A percentile compares a stretch with the other conserved stretches of the same genome.
phyloP scores from a whole-genome alignment of 1,140 invertebrate species.

The Ruditapes philippinarum region DNA sequence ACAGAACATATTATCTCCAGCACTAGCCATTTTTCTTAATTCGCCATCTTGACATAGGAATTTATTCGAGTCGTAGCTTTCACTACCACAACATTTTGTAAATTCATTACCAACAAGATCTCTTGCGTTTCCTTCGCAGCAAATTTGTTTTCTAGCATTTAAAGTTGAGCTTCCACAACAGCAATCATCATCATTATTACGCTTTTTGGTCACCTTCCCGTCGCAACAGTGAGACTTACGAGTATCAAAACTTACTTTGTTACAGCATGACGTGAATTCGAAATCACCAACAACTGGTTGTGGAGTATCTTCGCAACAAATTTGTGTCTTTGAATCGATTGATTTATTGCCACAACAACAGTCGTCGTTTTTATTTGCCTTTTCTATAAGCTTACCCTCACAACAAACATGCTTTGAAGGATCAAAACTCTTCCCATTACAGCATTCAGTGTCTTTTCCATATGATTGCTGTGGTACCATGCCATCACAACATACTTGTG shows the following conservation, averaged over 20 bases:
- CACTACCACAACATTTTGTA: slow-evolving; percentile 46
- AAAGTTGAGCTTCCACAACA: slow-evolving; percentile 59
- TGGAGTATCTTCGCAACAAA: slow-evolving; percentile 55
- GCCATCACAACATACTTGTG: slow-evolving; percentile 57
- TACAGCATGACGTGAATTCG: slow-evolving; percentile 63
- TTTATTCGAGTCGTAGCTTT: slow-evolving; percentile 42
- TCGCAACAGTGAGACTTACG: slow-evolving; percentile 53
- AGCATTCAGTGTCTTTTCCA: slow-evolving; percentile 47
- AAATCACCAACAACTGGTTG: slow-evolving; percentile 33
- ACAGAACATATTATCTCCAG: slow-evolving; percentile 55
- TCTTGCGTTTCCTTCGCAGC: slow-evolving; percentile 44
- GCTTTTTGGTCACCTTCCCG: slow-evolving; percentile 35
- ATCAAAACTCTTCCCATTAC: slow-evolving; percentile 59
- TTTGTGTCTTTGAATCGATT: slow-evolving; percentile 34
- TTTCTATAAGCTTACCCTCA: slow-evolving; percentile 21
- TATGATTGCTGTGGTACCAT: slow-evolving; percentile 47
- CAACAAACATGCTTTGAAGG: slow-evolving; percentile 51
- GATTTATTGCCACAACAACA: slow-evolving; percentile 60
- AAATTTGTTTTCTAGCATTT: slow-evolving; percentile 39
- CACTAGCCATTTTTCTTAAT: slow-evolving; percentile 45
- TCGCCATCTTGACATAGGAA: slow-evolving; percentile 44
- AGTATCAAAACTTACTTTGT: slow-evolving; percentile 51
- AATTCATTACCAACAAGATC: slow-evolving; percentile 44
- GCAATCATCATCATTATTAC: slow-evolving; percentile 45
- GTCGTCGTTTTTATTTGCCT: slow-evolving; percentile 54